A percentile compares a stretch with the other conserved stretches of the same genome.
phyloP scores from a whole-genome alignment of 2,797 vertebrate genomes.

The Thalassophryne amazonica region DNA sequence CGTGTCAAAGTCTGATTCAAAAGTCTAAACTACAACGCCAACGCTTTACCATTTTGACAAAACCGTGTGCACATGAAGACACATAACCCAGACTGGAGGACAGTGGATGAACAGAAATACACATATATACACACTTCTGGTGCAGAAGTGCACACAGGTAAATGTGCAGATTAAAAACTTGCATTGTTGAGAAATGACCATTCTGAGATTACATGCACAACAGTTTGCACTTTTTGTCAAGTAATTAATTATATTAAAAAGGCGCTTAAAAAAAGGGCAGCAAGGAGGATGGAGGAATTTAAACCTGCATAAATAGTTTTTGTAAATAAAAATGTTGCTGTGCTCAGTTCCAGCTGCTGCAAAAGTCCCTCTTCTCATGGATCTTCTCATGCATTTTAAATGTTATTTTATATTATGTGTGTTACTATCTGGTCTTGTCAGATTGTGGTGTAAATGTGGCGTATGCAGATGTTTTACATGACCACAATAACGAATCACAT shows the following conservation, averaged over 20 bases:
- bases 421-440: too few relatives aligned
- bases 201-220: constrained; percentile 43
- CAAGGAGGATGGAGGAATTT: background rate
- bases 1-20: constrained; percentile 6
- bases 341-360: background rate
- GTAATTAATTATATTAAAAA: background rate
- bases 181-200: constrained; percentile 27
- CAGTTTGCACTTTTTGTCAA: constrained; percentile 51
- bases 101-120: constrained; percentile 1
- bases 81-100: background rate
- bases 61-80: background rate
- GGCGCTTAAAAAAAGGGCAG: background rate
- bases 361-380: too few relatives aligned
- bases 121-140: constrained; percentile 1
- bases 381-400: background rate
- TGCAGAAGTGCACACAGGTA: constrained; percentile 5
- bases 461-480: too few relatives aligned
- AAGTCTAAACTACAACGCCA: background rate
- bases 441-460: too few relatives aligned
- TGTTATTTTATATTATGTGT: too few relatives aligned
- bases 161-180: constrained; percentile 9
- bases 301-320: background rate
- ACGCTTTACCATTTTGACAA: background rate
- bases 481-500: too few relatives aligned
- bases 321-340: constrained; percentile 19